Evolutionary conservation across 1,140 invertebrate species (phyloP).

Genomic region (Orussus abietinus): DNA sequence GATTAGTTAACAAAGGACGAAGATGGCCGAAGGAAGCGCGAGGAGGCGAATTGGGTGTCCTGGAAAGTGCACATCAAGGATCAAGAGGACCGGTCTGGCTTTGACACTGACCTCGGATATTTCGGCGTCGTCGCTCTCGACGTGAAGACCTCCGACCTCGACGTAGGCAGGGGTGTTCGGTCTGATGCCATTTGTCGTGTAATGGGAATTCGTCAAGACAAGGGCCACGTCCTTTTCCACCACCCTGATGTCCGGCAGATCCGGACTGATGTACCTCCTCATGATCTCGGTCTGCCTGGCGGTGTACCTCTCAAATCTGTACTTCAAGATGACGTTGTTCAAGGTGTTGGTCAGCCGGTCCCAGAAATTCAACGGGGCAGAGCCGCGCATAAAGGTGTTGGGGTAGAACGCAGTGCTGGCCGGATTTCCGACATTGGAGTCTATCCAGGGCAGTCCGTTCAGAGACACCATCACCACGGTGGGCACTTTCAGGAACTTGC

Average conservation of each 20-base stretch:
- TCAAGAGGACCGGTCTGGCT: no score
- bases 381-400: slow-evolving; percentile 21
- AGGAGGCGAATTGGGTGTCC: not conserved
- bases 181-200: slow-evolving; percentile 37
- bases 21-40: not conserved
- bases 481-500: slow-evolving; percentile 19
- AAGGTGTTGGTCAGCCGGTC: slow-evolving; percentile 32
- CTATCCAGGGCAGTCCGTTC: slow-evolving; percentile 20
- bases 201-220: slow-evolving; percentile 46
- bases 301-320: slow-evolving; percentile 14
- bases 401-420: slow-evolving; percentile 34
- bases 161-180: slow-evolving; percentile 41
- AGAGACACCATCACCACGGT: slow-evolving; percentile 19
- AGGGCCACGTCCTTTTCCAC: slow-evolving; percentile 47
- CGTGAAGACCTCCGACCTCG: slow-evolving; percentile 48
- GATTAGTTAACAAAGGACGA: not conserved
- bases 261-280: slow-evolving; percentile 54
- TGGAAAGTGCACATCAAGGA: no score
- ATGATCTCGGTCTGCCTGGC: slow-evolving; percentile 36
- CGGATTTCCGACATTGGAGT: slow-evolving; percentile 21
- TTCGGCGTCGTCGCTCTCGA: slow-evolving; percentile 25
- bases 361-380: slow-evolving; percentile 31
- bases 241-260: slow-evolving; percentile 58
- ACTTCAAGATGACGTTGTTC: slow-evolving; percentile 8
- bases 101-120: slow-evolving; percentile 22